A percentile compares a stretch with the other conserved stretches of the same genome.
Evolutionary conservation across 2,113 vertebrate genomes (phyloP).

Genomic region (Rhinogobius similis): DNA sequence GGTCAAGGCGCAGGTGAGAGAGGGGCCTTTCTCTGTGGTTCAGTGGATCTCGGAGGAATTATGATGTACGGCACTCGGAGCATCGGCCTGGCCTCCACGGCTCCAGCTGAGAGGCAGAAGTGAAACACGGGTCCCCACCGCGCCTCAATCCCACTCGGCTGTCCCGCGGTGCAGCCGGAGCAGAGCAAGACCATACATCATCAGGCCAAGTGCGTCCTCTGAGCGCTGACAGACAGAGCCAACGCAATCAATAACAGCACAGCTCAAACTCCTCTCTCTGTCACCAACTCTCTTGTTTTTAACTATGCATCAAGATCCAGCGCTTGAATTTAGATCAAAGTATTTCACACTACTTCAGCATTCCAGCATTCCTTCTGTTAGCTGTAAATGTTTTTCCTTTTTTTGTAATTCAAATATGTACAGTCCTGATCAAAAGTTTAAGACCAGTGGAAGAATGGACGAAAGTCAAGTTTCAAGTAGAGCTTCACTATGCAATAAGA

Average conservation of each 20-base stretch:
- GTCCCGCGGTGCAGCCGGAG: slow-evolving; percentile 39
- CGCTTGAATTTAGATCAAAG: neutral
- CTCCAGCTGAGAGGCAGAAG: slow-evolving; percentile 39
- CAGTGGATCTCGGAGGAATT: slow-evolving; percentile 39
- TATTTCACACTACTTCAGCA: neutral
- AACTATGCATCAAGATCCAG: neutral
- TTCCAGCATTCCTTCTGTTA: neutral
- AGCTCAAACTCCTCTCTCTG: slow-evolving; percentile 45
- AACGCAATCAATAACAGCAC: slow-evolving; percentile 64
- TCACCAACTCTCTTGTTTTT: neutral
- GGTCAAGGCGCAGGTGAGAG: slow-evolving; percentile 49
- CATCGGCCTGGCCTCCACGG: slow-evolving; percentile 34
- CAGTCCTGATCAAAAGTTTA: too few relatives aligned
- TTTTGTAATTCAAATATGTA: too few relatives aligned
- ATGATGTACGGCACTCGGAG: slow-evolving; percentile 38
- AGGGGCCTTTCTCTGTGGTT: slow-evolving; percentile 34
- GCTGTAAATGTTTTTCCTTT: too few relatives aligned
- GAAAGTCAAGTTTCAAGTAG: too few relatives aligned
- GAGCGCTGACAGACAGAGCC: slow-evolving; percentile 65
- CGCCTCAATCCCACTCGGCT: slow-evolving; percentile 51
- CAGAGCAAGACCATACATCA: slow-evolving; percentile 66
- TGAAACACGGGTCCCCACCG: slow-evolving; percentile 39
- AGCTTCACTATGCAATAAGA: too few relatives aligned
- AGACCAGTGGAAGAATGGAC: too few relatives aligned
- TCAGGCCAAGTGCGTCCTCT: slow-evolving; percentile 60